Evolutionary conservation across 1,140 invertebrate genomes (phyloP).

Genomic region (Ooceraea biroi): DNA sequence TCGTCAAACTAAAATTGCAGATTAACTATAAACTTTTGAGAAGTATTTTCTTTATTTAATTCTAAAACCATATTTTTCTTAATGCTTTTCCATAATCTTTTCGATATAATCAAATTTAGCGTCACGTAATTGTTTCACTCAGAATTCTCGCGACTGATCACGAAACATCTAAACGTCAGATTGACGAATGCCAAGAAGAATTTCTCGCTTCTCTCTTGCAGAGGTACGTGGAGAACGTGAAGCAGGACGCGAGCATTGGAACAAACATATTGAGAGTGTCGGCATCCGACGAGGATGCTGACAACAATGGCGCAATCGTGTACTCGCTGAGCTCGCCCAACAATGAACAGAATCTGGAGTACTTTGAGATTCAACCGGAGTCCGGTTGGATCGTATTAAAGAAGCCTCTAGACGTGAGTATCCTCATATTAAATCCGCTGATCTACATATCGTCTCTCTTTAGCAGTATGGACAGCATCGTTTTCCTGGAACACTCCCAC

Average conservation of each 20-base stretch:
- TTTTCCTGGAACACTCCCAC: slow-evolving; percentile 57
- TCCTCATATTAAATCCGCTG: slow-evolving; percentile 69
- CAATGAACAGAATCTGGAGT: slow-evolving; percentile 94
- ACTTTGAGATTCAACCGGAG: slow-evolving; percentile 98
- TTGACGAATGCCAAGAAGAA: not conserved
- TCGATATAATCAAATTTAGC: not conserved
- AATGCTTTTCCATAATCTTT: not conserved
- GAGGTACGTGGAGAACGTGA: slow-evolving; percentile 99
- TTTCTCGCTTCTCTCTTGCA: slow-evolving; percentile 83
- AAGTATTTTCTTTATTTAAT: not conserved
- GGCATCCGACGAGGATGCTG: slow-evolving; percentile 97
- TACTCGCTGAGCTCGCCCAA: slow-evolving; percentile 95
- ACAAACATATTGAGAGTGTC: slow-evolving; percentile 97
- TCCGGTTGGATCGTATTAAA: slow-evolving; percentile 98
- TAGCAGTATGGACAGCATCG: slow-evolving; percentile 68
- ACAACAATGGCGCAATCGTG: slow-evolving; percentile 98
- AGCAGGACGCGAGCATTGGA: slow-evolving; percentile 98
- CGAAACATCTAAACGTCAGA: not conserved
- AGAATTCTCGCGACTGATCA: not conserved
- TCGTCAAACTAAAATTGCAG: not conserved
- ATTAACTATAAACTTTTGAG: not conserved
- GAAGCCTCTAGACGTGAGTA: slow-evolving; percentile 98
- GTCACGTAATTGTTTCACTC: not conserved
- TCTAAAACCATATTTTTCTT: not conserved
- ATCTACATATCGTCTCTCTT: slow-evolving; percentile 68